Conservation (phyloP, 2,113 vertebrate genomes). For the Halichoeres trimaculatus region DNA sequence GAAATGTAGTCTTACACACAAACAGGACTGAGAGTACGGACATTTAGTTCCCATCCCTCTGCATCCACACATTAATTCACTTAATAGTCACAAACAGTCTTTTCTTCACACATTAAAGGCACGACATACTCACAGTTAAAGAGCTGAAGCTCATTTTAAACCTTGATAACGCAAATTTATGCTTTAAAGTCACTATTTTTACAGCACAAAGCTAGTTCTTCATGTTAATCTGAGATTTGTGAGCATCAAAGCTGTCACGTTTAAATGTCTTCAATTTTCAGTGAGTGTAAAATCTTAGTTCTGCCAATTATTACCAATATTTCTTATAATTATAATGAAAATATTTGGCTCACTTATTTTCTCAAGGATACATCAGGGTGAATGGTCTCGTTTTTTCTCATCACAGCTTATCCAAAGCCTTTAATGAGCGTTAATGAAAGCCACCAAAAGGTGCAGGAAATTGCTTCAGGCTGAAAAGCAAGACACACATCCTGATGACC, state of each 20-base stretch:
- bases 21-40: not conserved
- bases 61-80: not conserved
- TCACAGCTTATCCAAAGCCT: slow-evolving; percentile 15
- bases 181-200: not conserved
- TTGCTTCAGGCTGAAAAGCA: slow-evolving; percentile 36
- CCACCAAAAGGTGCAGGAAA: slow-evolving; percentile 24
- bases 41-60: not conserved
- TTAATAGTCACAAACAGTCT: not conserved
- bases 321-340: not conserved
- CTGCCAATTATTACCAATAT: slow-evolving; percentile 14
- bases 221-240: not conserved
- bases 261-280: not conserved
- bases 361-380: slow-evolving; percentile 15
- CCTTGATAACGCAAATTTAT: not conserved
- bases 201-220: no score
- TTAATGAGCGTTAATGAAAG: slow-evolving; percentile 46
- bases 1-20: not conserved
- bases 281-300: not conserved
- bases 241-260: not conserved
- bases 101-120: not conserved
- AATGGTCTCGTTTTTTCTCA: slow-evolving; percentile 22
- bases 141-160: not conserved
- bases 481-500: slow-evolving; percentile 31
- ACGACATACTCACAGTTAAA: not conserved
- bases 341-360: slow-evolving; percentile 6